These are phyloP conservation scores for Thelaira solivaga DNA, from an alignment of 2,888 invertebrate genomes.

Conservation along the genomic window DNA sequence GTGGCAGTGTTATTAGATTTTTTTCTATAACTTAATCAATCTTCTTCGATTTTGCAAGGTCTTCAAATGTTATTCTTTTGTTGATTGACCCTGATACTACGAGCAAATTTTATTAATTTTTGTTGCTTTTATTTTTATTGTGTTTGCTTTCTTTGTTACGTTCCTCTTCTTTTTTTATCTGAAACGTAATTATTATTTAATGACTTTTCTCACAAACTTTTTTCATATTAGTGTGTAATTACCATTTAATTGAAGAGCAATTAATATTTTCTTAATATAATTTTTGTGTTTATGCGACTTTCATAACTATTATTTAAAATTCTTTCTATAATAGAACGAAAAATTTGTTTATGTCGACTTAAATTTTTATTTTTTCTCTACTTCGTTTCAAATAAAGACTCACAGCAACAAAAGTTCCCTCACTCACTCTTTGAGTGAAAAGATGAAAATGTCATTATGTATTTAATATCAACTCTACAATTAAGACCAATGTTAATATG, in stretches of 20 bases:
- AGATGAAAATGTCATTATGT: too few relatives aligned
- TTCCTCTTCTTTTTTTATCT: constrained; percentile 21
- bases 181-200: constrained; percentile 60
- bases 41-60: constrained; percentile 47
- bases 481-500: too few relatives aligned
- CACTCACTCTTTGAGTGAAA: constrained; percentile 20
- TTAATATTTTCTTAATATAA: neutral
- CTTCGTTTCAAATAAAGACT: constrained; percentile 43
- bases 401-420: constrained; percentile 18
- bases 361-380: constrained; percentile 55
- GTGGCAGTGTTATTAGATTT: constrained; percentile 52
- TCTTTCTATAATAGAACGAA: constrained; percentile 2
- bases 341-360: constrained; percentile 61
- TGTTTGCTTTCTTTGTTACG: constrained; percentile 44
- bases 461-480: too few relatives aligned
- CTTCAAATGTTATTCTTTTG: constrained; percentile 39
- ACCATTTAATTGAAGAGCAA: neutral
- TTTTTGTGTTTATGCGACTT: constrained; percentile 1
- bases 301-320: constrained; percentile 20
- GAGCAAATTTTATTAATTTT: constrained; percentile 46
- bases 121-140: constrained; percentile 27
- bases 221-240: neutral
- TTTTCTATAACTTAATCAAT: constrained; percentile 37
- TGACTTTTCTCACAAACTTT: constrained; percentile 36
- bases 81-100: constrained; percentile 59